Base-by-base conservation (phyloP, 2,888 invertebrate genomes). In the Andrena bucephala region DNA sequence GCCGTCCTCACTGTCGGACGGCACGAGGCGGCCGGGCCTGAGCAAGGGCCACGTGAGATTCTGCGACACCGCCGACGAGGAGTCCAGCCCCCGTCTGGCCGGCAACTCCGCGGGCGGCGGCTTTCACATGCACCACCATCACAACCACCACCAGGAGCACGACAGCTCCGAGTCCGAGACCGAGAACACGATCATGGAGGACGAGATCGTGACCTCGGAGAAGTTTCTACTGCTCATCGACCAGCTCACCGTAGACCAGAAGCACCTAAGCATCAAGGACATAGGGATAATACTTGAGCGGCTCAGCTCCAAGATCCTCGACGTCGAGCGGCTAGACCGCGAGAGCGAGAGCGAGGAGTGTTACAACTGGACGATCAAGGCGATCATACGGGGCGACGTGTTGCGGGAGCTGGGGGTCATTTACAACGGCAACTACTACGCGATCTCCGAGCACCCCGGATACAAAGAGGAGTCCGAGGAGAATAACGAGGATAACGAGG, bases 321-420 rank as follows among this genome's bases (percentile, higher is more conserved):
- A 98, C 95, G 98, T 98, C 89, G 98, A 98, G 95, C 96, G 98
- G 89, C 95, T 98, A 89, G 98, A 98, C 94, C 96, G 98, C 80
- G 98, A 98, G 94, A 97, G 97, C 90, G 98, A 98, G 94, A 97
- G 97, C 94, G 98, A 98, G 94, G 98, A 98, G 94, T 98, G 98
- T 94, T 98, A 98, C 95, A 98, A 98, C 95, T 98, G 98, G 98
- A 98, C 98, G 94, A 98, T 98, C 95, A 98, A 98, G 95, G 98
- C 98, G 91, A 97, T 98, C 90, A 98, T 98, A 93, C 96, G 98
- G 84, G 98, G 98, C 71, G 98, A 98, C 94, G 97, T 98, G 90
- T 95, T 98, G 91, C 96, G 98, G 78, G 98, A 98, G 94, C 95
- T 98, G 85, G 98, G 98, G 85, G 98, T 98, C 90, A 98, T 98